A percentile compares a stretch with the other conserved stretches of the same genome.
phyloP scores from a whole-genome alignment of 2,797 vertebrate genomes.

The Thalassophryne amazonica region DNA sequence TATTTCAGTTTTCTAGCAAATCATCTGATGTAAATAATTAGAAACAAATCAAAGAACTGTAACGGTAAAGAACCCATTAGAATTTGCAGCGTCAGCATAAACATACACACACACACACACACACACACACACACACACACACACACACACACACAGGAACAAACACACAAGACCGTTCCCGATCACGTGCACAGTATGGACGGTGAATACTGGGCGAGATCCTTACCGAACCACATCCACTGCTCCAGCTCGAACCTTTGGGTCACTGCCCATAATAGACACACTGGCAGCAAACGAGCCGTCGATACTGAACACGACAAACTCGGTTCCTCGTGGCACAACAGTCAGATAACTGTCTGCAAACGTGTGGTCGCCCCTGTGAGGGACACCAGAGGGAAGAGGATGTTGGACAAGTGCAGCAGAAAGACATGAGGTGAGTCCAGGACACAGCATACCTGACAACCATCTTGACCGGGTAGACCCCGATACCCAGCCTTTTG shows the following conservation, averaged over 20 bases:
- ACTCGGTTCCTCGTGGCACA: conserved; percentile 89
- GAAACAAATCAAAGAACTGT: no score
- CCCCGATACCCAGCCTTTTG: conserved; percentile 86
- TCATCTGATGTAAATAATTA: no score
- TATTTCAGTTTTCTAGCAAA: no score
- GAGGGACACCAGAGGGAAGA: background rate
- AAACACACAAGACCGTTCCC: no score
- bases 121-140: no score
- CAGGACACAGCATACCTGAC: conserved; percentile 79
- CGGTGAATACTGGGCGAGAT: background rate
- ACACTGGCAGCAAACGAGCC: conserved; percentile 97
- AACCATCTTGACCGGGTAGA: conserved; percentile 97
- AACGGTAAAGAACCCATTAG: no score
- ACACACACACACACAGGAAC: no score
- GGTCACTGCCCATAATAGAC: conserved; percentile 98
- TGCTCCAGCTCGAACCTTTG: conserved; percentile 94
- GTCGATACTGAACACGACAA: conserved; percentile 97
- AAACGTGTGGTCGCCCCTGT: conserved; percentile 92
- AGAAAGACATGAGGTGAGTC: no score
- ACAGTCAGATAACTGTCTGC: conserved; percentile 94
- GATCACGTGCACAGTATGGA: no score
- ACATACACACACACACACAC: no score
- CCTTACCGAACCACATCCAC: conserved; percentile 94
- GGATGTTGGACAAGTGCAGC: no score
- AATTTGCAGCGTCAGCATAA: no score